A percentile compares a stretch with the other conserved stretches of the same genome.
These are phyloP conservation scores for Spinibarbus caldwelli DNA, from an alignment of 2,797 vertebrate genomes.

Conservation along the genomic window DNA sequence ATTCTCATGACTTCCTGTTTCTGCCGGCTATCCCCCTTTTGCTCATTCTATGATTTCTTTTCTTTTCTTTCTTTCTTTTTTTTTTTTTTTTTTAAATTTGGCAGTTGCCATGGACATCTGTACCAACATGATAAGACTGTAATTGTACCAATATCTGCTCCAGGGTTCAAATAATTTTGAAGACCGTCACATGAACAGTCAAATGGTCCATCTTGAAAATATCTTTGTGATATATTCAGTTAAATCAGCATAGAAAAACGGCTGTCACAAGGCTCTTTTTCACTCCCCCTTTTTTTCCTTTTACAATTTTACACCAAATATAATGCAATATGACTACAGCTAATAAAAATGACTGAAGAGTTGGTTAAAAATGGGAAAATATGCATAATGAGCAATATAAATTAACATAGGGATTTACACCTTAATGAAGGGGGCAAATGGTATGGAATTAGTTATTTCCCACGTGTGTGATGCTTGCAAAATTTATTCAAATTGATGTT, in stretches of 20 bases:
- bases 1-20: constrained; percentile 41
- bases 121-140: constrained; percentile 77
- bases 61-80: neutral
- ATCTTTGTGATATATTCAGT: constrained; percentile 61
- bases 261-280: constrained; percentile 19
- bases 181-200: constrained; percentile 78
- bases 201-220: constrained; percentile 77
- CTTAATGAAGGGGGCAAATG: constrained; percentile 14
- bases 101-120: constrained; percentile 77
- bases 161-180: constrained; percentile 74
- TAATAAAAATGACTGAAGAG: neutral
- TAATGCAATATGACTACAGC: neutral
- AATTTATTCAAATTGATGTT: neutral
- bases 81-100: constrained; percentile 52
- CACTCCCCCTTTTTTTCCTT: no score
- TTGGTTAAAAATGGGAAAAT: neutral
- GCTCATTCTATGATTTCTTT: constrained; percentile 22
- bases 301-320: constrained; percentile 27
- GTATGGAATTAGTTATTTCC: constrained; percentile 9
- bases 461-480: neutral
- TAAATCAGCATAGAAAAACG: constrained; percentile 59
- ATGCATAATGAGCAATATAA: neutral
- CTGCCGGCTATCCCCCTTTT: constrained; percentile 30
- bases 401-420: constrained; percentile 29
- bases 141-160: constrained; percentile 78